Conservation (phyloP, 2,797 vertebrate genomes). For the Cetoscarus ocellatus region DNA sequence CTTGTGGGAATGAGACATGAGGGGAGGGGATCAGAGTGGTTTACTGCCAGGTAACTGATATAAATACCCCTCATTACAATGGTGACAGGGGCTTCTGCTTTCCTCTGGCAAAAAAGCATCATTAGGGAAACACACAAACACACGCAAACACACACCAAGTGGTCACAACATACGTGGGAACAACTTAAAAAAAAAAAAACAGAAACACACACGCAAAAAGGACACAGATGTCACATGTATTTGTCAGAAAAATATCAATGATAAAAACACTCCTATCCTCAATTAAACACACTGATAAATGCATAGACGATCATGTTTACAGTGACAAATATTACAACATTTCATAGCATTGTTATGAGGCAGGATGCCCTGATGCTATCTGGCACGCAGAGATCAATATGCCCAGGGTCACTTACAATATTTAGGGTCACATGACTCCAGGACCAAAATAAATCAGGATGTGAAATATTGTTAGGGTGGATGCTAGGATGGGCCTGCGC, state of each 20-base stretch:
- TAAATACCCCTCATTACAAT: slow-evolving; percentile 83
- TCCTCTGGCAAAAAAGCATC: slow-evolving; percentile 78
- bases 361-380: slow-evolving; percentile 84
- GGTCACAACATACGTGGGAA: slow-evolving; percentile 18
- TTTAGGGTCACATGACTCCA: slow-evolving; percentile 86
- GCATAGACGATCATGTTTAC: slow-evolving; percentile 72
- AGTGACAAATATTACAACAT: slow-evolving; percentile 77
- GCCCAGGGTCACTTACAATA: slow-evolving; percentile 88
- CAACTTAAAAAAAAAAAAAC: background rate
- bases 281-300: slow-evolving; percentile 31
- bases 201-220: slow-evolving; percentile 3
- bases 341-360: slow-evolving; percentile 83
- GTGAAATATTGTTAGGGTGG: slow-evolving; percentile 77
- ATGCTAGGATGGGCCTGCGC: slow-evolving; percentile 49
- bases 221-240: slow-evolving; percentile 3
- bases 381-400: slow-evolving; percentile 85
- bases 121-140: slow-evolving; percentile 69
- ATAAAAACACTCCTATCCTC: slow-evolving; percentile 8
- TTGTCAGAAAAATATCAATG: too few species aligned
- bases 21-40: slow-evolving; percentile 68
- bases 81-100: slow-evolving; percentile 78
- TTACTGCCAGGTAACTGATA: slow-evolving; percentile 80
- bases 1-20: slow-evolving; percentile 69
- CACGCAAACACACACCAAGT: slow-evolving; percentile 34
- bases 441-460: slow-evolving; percentile 86